These are phyloP conservation scores for Orcinus orca DNA, from an alignment of 2,113 vertebrate genomes.

Conservation along the genomic window DNA sequence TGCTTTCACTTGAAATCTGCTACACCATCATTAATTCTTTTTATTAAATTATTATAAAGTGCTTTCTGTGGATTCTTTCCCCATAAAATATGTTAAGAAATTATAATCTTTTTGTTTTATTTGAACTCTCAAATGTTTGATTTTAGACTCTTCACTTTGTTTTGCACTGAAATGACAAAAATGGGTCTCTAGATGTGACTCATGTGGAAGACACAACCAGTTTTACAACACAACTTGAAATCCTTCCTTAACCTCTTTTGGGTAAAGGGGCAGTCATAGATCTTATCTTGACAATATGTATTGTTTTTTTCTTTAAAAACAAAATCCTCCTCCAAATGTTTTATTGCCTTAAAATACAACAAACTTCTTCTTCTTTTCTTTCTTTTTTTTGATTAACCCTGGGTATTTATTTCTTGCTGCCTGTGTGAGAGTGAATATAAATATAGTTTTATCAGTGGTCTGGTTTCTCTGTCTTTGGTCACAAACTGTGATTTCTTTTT, in stretches of 20 bases:
- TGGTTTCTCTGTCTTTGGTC: neutral
- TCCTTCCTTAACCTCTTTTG: neutral
- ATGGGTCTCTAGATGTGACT: neutral
- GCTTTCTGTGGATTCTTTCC: neutral
- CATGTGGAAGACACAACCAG: fast-evolving
- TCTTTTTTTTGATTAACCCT: neutral
- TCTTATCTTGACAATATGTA: neutral
- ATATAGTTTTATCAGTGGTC: neutral
- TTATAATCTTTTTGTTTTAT: neutral
- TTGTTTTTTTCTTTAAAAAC: neutral
- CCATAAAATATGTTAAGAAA: neutral
- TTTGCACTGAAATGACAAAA: neutral
- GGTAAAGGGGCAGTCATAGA: neutral
- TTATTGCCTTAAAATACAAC: neutral
- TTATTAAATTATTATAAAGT: neutral
- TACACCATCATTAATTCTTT: neutral
- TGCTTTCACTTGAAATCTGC: neutral
- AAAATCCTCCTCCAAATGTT: neutral
- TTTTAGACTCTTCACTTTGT: neutral
- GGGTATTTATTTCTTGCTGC: neutral
- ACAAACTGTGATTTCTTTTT: conserved; percentile 51
- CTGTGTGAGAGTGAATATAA: neutral
- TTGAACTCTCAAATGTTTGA: neutral
- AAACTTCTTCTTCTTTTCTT: neutral
- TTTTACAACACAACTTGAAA: neutral